These are phyloP conservation scores for Rhogogaster chlorosoma DNA, from an alignment of 2,888 invertebrate species.

Conservation along the genomic window DNA sequence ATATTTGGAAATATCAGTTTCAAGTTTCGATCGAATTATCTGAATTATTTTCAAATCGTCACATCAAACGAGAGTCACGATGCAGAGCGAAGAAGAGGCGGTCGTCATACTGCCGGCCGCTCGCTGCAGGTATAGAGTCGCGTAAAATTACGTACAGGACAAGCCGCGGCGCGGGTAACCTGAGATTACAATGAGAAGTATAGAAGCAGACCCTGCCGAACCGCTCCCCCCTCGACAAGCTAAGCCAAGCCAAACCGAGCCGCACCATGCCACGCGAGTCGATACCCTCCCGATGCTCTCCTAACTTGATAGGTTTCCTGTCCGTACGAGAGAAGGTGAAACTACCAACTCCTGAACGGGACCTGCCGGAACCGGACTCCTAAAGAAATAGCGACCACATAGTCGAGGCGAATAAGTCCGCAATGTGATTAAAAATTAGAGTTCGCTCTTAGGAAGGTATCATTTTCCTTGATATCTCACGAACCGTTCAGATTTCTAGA, in stretches of 20 bases:
- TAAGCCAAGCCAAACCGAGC: not conserved
- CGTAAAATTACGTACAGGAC: not conserved
- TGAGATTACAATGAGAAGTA: slow-evolving; percentile 39
- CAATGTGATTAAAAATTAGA: not conserved
- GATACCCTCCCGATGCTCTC: slow-evolving; percentile 41
- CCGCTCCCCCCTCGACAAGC: not conserved
- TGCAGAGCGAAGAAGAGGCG: not conserved
- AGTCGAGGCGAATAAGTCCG: not conserved
- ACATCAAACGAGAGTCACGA: not conserved
- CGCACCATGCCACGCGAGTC: slow-evolving; percentile 23
- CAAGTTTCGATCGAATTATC: not conserved
- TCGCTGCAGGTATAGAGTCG: slow-evolving; percentile 3
- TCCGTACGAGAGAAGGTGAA: slow-evolving; percentile 1
- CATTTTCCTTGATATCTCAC: not conserved
- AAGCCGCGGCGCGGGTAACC: not conserved
- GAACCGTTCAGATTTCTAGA: not conserved
- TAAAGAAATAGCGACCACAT: not conserved
- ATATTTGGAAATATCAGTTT: not conserved
- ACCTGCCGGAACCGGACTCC: not conserved
- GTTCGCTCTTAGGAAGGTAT: not conserved
- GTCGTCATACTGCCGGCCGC: not conserved
- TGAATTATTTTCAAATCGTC: not conserved
- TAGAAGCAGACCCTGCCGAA: not conserved
- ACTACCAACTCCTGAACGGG: not conserved
- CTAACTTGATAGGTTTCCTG: slow-evolving; percentile 10